Evolutionary conservation across 2,888 invertebrate genomes (phyloP), one percentile per base, ranked within the genome.

Genomic region (Lasioglossum morio): DNA sequence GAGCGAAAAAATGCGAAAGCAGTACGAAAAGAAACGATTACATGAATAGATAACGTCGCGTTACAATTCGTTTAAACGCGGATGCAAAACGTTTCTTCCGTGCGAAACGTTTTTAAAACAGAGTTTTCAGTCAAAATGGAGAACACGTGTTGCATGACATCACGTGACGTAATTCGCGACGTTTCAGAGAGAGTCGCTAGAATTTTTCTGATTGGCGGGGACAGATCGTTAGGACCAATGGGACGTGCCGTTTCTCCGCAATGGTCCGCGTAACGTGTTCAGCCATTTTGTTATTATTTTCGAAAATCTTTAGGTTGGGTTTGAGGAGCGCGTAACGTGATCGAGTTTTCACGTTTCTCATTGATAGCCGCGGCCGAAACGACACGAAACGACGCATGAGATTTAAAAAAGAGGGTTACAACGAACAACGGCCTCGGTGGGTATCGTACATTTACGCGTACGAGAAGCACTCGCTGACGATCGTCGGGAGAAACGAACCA

Each of bases 221-320:
- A 83, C 77, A 60, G 79, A 82, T 66, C 53, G 48, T 34, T 34
- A n/a, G 40, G 43, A 57, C 94, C 94, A 94, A 94, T 94, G 78
- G 57, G 19, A 81, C 48, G n/a, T 27, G 46, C 78, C 83, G 91
- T 92, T 86, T 90, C 92, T 94, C 91, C 90, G 92, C 93, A 93
- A 92, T 92, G 91, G 92, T 91, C 87, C 91, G 91, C 90, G 91
- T 90, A 93, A 91, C 91, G 91, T 87, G 85, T 85, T 87, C 94
- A 89, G 94, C 95, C 95, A 95, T 95, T 93, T 94, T 94, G 93
- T 94, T 94, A 93, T 94, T 94, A 94, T 95, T 94, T 95, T 95
- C 94, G 94, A 95, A 95, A 94, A 94, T 94, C 93, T 92, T 92
- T 92, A 93, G 91, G 92, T 92, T 92, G 92, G 91, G 89, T 92